Conservation (phyloP, 2,797 vertebrate species). For the Neoniphon sammara region DNA sequence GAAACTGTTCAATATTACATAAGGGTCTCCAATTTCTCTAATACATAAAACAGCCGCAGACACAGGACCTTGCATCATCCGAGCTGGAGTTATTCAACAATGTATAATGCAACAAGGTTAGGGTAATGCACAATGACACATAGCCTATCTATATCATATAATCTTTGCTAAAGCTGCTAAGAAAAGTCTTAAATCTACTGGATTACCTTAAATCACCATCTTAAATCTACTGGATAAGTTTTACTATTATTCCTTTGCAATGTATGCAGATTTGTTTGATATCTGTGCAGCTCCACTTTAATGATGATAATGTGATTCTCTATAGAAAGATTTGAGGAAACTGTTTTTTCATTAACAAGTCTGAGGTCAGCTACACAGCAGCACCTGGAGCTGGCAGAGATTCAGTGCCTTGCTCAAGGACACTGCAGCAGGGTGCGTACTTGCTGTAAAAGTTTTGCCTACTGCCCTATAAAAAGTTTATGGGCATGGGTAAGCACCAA, state of each 20-base stretch:
- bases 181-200: not conserved
- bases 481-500: no score
- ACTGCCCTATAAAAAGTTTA: no score
- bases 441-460: no score
- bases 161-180: not conserved
- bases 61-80: constrained; percentile 74
- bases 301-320: not conserved
- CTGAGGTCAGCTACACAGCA: no score
- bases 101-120: constrained; percentile 71
- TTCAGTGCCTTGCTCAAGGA: no score
- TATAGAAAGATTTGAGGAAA: no score
- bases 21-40: constrained; percentile 78
- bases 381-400: no score
- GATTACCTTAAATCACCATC: not conserved
- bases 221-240: not conserved
- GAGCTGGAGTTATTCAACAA: constrained; percentile 71
- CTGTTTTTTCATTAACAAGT: no score
- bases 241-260: not conserved
- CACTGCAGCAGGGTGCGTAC: no score
- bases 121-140: constrained; percentile 24
- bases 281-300: constrained; percentile 1
- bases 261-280: not conserved
- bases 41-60: constrained; percentile 78
- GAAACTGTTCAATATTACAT: constrained; percentile 82
- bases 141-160: not conserved